Evolutionary conservation across 2,113 vertebrate species (phyloP), one percentile per base, ranked within the genome.

Genomic region (Empidonax alnorum): DNA sequence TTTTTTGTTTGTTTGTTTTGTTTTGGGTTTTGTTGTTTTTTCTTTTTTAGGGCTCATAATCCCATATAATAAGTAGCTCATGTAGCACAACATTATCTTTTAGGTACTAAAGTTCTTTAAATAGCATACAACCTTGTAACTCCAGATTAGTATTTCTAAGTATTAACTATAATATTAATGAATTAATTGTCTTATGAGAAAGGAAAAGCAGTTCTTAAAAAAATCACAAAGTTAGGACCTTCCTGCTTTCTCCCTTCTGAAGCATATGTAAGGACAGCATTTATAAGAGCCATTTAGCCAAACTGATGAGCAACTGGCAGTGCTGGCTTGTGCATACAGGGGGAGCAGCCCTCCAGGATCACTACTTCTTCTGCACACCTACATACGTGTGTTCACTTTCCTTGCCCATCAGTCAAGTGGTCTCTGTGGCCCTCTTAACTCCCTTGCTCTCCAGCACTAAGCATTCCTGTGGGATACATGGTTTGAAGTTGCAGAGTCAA

Each of bases 381-480:
- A 6, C 6, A 5, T 9, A 10, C 39, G 7, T 7, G 17, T 46
- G 8, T 31, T 68, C 39, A 21, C 39, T 41, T 76, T 14, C 50
- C 20, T 39, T 50, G n/a, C 25, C 25, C 17, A 15, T 56, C 23
- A 22, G 47, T n/a, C 21, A 25, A 0, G 28, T 5, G 20, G 3
- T 46, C 5, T 33, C 14, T 27, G 27, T 19, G n/a, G 14, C 24
- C 28, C 9, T 33, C 18, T 25, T 25, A 12, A 7, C 28, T 35
- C 25, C 41, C 41, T 42, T 17, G 12, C 18, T 73, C 42, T 67
- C 24, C 62, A 53, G 52, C 50, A 3, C 31, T 46, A 17, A 1
- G 0, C 31, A 3, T 3, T 53, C n/a, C 53, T 84, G 14, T 50
- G n/a, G 35, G 52, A 14, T 35, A 17, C 1, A 2, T 1, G 10